Percentiles rank a stretch among this genome's conserved stretches.
Conservation (phyloP, 2,888 invertebrate species). For the Neoscelio sp. region DNA sequence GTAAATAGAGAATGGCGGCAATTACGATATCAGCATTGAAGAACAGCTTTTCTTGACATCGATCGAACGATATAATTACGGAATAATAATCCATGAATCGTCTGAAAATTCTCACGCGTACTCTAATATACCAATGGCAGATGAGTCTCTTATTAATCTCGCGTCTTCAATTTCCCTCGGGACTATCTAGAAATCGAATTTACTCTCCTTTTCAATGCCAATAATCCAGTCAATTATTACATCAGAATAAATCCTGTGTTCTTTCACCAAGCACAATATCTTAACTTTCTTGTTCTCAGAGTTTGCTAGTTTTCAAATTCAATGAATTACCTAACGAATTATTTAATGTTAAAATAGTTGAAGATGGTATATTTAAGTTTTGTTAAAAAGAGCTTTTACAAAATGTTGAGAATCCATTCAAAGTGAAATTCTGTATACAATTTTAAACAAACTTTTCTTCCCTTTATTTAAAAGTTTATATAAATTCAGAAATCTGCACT, state of each 20-base stretch:
- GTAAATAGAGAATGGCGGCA: slow-evolving; percentile 23
- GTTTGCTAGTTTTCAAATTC: neutral
- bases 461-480: too few relatives aligned
- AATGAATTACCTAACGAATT: too few relatives aligned
- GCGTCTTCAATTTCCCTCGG: slow-evolving; percentile 49
- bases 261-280: slow-evolving; percentile 8
- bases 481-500: too few relatives aligned
- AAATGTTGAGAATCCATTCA: too few relatives aligned
- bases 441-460: too few relatives aligned
- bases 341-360: too few relatives aligned
- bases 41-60: slow-evolving; percentile 19
- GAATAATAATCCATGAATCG: slow-evolving; percentile 45
- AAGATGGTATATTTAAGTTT: too few relatives aligned
- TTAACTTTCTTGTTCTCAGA: neutral
- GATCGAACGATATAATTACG: slow-evolving; percentile 47
- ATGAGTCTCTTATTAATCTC: slow-evolving; percentile 47
- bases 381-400: too few relatives aligned
- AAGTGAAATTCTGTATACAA: too few relatives aligned
- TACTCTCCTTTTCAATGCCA: slow-evolving; percentile 51
- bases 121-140: slow-evolving; percentile 40
- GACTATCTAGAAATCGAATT: slow-evolving; percentile 47
- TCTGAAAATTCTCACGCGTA: slow-evolving; percentile 39
- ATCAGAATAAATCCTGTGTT: slow-evolving; percentile 52
- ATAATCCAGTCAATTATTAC: slow-evolving; percentile 61
- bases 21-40: slow-evolving; percentile 30